These are phyloP conservation scores for Plecturocebus donacophilus DNA, from an alignment of 2,113 vertebrate genomes.

Conservation along the genomic window DNA sequence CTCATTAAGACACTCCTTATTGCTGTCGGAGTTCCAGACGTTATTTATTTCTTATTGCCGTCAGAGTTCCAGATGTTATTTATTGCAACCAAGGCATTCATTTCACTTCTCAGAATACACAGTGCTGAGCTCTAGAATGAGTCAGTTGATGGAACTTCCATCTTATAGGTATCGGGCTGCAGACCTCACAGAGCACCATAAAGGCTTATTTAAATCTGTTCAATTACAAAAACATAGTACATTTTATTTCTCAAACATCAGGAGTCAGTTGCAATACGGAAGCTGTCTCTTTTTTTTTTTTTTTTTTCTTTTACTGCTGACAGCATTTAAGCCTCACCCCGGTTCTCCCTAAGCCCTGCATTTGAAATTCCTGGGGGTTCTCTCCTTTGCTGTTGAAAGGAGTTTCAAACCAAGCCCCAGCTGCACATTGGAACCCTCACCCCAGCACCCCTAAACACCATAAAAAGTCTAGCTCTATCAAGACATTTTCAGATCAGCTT, in stretches of 20 bases:
- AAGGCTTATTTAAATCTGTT: slow-evolving; percentile 11
- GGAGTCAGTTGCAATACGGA: slow-evolving; percentile 7
- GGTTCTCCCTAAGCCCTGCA: neutral
- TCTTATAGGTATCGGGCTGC: neutral
- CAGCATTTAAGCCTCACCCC: neutral
- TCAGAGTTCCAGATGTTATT: neutral
- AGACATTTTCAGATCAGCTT: slow-evolving; percentile 16
- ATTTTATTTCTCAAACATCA: slow-evolving; percentile 13
- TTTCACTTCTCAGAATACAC: neutral
- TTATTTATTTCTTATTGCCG: neutral
- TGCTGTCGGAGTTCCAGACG: neutral
- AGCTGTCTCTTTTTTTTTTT: neutral
- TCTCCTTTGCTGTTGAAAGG: neutral
- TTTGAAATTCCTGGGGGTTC: neutral
- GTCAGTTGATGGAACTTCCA: neutral
- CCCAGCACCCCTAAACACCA: neutral
- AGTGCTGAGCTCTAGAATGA: neutral
- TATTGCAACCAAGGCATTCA: neutral
- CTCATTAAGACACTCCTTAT: neutral
- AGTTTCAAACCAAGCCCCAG: neutral
- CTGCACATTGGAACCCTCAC: neutral
- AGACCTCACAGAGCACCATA: neutral
- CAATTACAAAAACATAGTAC: neutral
- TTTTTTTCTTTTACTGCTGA: neutral
- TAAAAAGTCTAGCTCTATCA: slow-evolving; percentile 18